These are phyloP conservation scores for Tetramorium alpestre DNA, from an alignment of 1,140 invertebrate species.

Conservation along the genomic window DNA sequence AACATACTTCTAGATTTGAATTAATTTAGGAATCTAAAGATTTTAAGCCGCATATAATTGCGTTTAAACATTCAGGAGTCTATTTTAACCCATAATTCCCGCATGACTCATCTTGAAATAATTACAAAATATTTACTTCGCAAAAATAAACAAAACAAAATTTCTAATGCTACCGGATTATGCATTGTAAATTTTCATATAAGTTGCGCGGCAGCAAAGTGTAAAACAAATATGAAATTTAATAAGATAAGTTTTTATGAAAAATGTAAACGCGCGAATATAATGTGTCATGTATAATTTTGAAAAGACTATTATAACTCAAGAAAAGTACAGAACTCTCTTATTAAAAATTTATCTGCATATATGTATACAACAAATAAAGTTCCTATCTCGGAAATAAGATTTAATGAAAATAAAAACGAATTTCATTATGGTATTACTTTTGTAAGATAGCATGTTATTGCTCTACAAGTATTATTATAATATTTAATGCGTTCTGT, in stretches of 20 bases:
- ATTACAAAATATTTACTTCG: background rate
- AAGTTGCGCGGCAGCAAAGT: background rate
- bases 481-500: background rate
- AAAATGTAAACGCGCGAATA: background rate
- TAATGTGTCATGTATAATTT: background rate
- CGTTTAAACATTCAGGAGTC: background rate
- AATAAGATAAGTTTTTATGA: background rate
- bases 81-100: background rate
- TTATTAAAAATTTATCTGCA: background rate
- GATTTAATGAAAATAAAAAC: slow-evolving; percentile 9
- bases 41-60: background rate
- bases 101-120: background rate
- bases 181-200: background rate
- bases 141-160: background rate
- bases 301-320: background rate
- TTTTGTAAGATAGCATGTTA: background rate
- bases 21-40: background rate
- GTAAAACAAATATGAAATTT: background rate
- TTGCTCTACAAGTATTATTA: background rate
- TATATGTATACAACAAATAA: background rate
- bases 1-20: background rate
- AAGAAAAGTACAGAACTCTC: background rate
- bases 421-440: background rate
- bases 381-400: background rate
- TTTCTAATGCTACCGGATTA: background rate